phyloP scores from a whole-genome alignment of 2,888 invertebrate species.

The Conistra vaccinii region DNA sequence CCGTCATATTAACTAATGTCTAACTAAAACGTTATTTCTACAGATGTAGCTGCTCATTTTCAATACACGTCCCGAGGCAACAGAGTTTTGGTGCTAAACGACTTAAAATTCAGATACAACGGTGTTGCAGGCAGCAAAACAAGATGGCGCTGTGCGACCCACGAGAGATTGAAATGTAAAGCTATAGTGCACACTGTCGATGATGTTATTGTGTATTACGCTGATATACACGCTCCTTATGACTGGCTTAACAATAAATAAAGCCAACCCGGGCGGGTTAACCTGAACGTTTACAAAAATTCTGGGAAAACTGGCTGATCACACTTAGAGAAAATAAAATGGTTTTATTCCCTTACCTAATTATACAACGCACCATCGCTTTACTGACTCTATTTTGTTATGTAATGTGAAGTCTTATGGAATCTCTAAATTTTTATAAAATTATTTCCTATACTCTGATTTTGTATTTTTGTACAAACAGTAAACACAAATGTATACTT shows the following conservation, averaged over 20 bases:
- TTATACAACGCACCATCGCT: not conserved
- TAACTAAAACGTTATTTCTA: not conserved
- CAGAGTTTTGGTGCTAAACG: constrained; percentile 53
- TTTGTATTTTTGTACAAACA: not conserved
- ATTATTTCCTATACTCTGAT: not conserved
- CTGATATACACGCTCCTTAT: constrained; percentile 55
- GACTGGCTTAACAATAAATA: not conserved
- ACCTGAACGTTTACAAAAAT: not conserved
- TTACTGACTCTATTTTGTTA: not conserved
- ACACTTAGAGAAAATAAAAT: not conserved
- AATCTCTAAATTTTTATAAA: not conserved
- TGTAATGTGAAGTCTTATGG: too few species aligned
- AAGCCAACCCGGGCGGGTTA: too few species aligned
- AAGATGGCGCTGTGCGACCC: constrained; percentile 70
- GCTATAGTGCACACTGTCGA: constrained; percentile 66
- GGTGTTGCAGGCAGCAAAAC: constrained; percentile 57
- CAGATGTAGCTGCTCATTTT: constrained; percentile 49
- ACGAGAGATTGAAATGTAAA: constrained; percentile 64
- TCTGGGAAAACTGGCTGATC: not conserved
- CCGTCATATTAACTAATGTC: not conserved
- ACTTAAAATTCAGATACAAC: constrained; percentile 61
- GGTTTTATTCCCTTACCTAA: not conserved
- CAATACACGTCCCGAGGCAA: constrained; percentile 58
- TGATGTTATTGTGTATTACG: constrained; percentile 59
- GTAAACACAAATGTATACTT: not conserved